A percentile compares a stretch with the other conserved stretches of the same genome.
Conservation (phyloP, 2,797 vertebrate genomes). For the Ptychadena robeensis region DNA sequence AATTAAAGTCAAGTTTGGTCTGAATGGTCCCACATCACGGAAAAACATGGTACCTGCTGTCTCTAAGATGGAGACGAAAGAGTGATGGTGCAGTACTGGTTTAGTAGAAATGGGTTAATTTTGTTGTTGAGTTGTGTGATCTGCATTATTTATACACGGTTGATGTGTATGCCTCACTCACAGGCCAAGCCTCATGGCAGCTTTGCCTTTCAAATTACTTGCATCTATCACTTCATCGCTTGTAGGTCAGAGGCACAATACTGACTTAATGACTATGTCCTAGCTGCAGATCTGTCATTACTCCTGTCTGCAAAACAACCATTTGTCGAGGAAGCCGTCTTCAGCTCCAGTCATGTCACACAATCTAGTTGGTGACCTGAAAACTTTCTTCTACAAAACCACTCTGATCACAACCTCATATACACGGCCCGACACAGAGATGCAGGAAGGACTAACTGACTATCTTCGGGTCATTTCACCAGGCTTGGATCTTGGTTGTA, state of each 20-base stretch:
- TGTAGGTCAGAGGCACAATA: slow-evolving; percentile 71
- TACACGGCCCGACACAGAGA: not conserved
- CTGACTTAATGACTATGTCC: slow-evolving; percentile 74
- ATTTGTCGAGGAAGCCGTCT: slow-evolving; percentile 61
- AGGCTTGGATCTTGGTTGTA: no score
- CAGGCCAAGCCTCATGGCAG: slow-evolving; percentile 69
- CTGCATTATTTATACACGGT: slow-evolving; percentile 73
- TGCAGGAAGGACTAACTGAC: not conserved
- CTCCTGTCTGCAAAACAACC: slow-evolving; percentile 74
- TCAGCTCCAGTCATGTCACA: not conserved
- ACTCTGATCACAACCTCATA: not conserved
- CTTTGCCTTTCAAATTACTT: slow-evolving; percentile 74
- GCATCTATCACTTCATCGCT: slow-evolving; percentile 75
- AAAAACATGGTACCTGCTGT: not conserved
- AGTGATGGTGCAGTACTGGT: not conserved
- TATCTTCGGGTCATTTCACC: no score
- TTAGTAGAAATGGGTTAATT: slow-evolving; percentile 15
- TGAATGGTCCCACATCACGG: not conserved
- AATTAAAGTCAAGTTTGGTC: not conserved
- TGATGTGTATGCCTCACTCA: slow-evolving; percentile 67
- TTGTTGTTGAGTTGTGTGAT: slow-evolving; percentile 40
- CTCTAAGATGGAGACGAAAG: no score
- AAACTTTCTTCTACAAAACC: slow-evolving; percentile 6
- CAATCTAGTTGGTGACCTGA: slow-evolving; percentile 20
- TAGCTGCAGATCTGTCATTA: slow-evolving; percentile 72